phyloP scores from a whole-genome alignment of 2,113 vertebrate species.

The Opisthocomus hoazin region DNA sequence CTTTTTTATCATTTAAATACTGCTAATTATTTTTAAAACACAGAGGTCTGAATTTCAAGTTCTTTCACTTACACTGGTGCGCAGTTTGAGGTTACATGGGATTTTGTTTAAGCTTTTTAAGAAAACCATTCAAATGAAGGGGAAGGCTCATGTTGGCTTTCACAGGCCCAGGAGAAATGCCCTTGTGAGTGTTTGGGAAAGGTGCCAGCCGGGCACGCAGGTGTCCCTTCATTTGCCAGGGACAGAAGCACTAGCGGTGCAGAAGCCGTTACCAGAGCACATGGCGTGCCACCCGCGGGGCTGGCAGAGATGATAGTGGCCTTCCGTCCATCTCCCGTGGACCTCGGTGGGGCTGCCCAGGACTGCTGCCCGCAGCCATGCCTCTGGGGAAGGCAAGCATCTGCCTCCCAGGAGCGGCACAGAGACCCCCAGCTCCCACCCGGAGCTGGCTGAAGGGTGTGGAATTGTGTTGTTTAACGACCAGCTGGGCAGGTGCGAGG shows the following conservation, averaged over 20 bases:
- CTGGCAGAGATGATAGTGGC: neutral
- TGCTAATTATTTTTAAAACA: neutral
- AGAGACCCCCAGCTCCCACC: neutral
- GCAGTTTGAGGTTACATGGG: neutral
- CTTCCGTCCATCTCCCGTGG: neutral
- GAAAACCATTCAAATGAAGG: neutral
- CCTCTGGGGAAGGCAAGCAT: fast-evolving
- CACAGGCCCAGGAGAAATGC: neutral
- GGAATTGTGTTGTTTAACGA: neutral
- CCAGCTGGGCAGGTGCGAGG: neutral
- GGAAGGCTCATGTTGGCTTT: neutral
- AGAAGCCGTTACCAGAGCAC: neutral
- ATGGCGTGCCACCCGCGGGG: fast-evolving
- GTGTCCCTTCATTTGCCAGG: neutral
- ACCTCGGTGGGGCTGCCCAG: fast-evolving
- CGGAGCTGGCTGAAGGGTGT: neutral
- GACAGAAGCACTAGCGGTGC: neutral
- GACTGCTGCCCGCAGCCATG: neutral
- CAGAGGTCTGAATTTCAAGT: neutral
- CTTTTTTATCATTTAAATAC: neutral
- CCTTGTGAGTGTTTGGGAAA: neutral
- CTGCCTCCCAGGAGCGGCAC: fast-evolving
- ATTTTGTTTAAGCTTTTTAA: neutral
- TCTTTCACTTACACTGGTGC: neutral
- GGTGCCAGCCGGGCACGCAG: neutral